These are phyloP conservation scores for Apamea sordens DNA, from an alignment of 2,888 invertebrate species.

Conservation along the genomic window DNA sequence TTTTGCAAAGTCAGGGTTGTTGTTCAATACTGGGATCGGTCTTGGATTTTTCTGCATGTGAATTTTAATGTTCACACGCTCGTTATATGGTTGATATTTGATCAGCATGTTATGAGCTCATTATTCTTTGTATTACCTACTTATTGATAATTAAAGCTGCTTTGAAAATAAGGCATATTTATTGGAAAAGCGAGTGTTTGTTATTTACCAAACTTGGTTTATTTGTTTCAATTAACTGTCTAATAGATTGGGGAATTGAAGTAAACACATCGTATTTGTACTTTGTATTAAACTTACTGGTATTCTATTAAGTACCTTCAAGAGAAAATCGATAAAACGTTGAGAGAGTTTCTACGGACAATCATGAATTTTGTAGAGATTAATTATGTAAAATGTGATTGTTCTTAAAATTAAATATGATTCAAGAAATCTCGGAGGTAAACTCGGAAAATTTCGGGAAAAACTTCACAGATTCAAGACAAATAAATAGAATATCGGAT, in stretches of 20 bases:
- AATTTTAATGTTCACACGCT: background rate
- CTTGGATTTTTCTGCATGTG: background rate
- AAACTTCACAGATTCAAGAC: background rate
- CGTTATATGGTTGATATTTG: slow-evolving; percentile 2
- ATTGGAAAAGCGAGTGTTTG: background rate
- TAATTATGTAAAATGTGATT: background rate
- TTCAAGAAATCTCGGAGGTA: background rate
- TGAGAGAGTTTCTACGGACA: background rate
- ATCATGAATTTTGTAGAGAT: background rate
- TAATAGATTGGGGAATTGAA: background rate
- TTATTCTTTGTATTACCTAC: slow-evolving; percentile 29
- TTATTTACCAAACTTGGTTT: slow-evolving; percentile 22
- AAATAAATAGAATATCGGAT: background rate
- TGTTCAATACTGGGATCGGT: slow-evolving; percentile 3
- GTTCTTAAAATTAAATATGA: no score
- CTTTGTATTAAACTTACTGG: background rate
- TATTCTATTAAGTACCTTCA: background rate
- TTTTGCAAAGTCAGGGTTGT: slow-evolving; percentile 1
- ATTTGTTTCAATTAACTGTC: slow-evolving; percentile 37
- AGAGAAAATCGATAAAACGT: background rate
- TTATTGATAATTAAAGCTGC: slow-evolving; percentile 13
- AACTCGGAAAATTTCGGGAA: background rate
- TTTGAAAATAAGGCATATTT: slow-evolving; percentile 13
- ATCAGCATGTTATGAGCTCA: background rate
- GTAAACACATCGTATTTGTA: background rate